These are phyloP conservation scores for Phengaris alcon DNA, from an alignment of 2,888 invertebrate genomes.

Conservation along the genomic window DNA sequence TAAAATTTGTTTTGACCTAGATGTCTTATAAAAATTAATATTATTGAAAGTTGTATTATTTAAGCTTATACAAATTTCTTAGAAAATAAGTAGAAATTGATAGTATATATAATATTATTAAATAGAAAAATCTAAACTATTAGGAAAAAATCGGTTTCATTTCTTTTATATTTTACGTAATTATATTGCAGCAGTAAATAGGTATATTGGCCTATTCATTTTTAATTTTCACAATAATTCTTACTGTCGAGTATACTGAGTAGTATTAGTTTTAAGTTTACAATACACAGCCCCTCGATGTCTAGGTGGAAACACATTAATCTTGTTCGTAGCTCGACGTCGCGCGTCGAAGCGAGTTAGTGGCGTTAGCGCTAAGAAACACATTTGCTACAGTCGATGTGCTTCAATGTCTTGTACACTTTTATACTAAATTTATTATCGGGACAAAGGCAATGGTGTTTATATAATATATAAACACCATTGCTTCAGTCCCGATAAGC, in stretches of 20 bases:
- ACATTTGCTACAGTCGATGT: conserved; percentile 19
- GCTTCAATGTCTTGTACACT: conserved; percentile 18
- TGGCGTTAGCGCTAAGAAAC: conserved; percentile 23
- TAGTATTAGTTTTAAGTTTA: conserved; percentile 12
- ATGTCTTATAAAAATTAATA: too few relatives aligned
- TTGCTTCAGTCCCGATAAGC: too few relatives aligned
- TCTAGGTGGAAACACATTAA: conserved; percentile 3
- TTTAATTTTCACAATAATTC: background rate
- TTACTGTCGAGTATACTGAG: background rate
- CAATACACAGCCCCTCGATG: conserved; percentile 16
- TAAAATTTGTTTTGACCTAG: too few relatives aligned
- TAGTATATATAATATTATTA: too few relatives aligned
- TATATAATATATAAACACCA: too few relatives aligned
- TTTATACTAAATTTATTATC: conserved; percentile 7
- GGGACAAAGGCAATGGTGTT: background rate
- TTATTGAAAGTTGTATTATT: too few relatives aligned
- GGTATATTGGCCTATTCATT: background rate
- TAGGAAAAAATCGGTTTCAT: too few relatives aligned
- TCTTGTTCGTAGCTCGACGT: conserved; percentile 24
- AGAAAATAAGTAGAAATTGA: too few relatives aligned
- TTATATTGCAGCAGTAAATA: too few relatives aligned
- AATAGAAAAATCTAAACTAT: too few relatives aligned
- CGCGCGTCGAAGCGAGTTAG: conserved; percentile 13
- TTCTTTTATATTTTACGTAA: too few relatives aligned
- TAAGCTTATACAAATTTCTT: too few relatives aligned